These are phyloP conservation scores for Actinia equina DNA, from an alignment of 64 coral and sea anemone genomes.

Conservation along the genomic window DNA sequence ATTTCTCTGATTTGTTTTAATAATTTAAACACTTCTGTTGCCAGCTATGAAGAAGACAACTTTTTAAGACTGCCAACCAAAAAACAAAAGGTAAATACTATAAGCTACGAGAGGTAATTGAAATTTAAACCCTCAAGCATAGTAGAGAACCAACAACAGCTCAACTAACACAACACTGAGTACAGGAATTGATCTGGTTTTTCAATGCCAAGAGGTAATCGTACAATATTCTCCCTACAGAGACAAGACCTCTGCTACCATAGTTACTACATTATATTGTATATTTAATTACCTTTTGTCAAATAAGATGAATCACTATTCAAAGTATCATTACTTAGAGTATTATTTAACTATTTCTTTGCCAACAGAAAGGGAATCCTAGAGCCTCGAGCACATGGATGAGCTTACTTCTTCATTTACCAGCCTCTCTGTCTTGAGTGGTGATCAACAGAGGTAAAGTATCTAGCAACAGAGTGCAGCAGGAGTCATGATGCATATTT, in stretches of 20 bases:
- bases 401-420: conserved; percentile 80
- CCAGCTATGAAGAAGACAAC: conserved; percentile 98
- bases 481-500: no score
- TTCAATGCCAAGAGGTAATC: no score
- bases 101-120: not conserved
- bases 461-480: no score
- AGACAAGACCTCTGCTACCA: no score
- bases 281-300: no score
- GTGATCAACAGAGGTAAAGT: not conserved
- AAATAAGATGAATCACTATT: no score
- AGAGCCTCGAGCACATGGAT: conserved; percentile 32
- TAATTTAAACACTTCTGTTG: not conserved
- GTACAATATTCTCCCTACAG: no score
- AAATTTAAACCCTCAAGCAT: not conserved
- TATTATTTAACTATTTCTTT: not conserved
- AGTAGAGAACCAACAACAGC: no score
- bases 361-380: conserved; percentile 28
- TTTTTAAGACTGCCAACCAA: conserved; percentile 73
- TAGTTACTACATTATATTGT: no score
- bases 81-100: conserved; percentile 65
- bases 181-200: no score
- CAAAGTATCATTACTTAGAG: no score
- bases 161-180: no score
- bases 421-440: conserved; percentile 62
- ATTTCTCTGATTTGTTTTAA: not conserved